phyloP scores from a whole-genome alignment of 2,888 invertebrate genomes.

The Aphodius granarius region DNA sequence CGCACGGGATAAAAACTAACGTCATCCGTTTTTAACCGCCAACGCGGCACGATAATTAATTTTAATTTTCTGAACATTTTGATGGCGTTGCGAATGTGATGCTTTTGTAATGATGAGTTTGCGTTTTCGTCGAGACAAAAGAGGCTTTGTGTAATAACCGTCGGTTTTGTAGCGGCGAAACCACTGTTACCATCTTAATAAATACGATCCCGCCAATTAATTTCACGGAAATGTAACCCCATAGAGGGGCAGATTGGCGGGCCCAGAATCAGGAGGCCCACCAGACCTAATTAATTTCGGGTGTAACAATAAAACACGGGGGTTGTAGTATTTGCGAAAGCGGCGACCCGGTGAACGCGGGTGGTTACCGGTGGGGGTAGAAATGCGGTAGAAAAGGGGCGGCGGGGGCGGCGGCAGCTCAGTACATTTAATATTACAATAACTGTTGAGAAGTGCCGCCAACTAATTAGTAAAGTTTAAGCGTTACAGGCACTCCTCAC shows the following conservation, averaged over 20 bases:
- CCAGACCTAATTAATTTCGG: not conserved
- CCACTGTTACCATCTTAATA: not conserved
- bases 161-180: not conserved
- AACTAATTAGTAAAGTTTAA: not conserved
- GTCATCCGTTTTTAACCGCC: not conserved
- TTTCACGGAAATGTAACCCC: not conserved
- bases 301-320: not conserved
- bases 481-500: not conserved
- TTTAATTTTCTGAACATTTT: not conserved
- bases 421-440: not conserved
- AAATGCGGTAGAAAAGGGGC: not conserved
- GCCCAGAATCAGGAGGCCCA: not conserved
- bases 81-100: not conserved
- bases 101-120: not conserved
- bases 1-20: not conserved
- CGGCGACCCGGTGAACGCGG: not conserved
- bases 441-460: not conserved
- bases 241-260: not conserved
- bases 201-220: not conserved
- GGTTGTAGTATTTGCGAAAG: not conserved
- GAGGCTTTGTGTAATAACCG: not conserved
- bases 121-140: not conserved
- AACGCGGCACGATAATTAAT: not conserved
- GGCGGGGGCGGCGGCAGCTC: not conserved
- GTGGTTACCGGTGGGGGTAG: not conserved